Conservation (phyloP, 2,797 vertebrate genomes). For the Merluccius polli region DNA sequence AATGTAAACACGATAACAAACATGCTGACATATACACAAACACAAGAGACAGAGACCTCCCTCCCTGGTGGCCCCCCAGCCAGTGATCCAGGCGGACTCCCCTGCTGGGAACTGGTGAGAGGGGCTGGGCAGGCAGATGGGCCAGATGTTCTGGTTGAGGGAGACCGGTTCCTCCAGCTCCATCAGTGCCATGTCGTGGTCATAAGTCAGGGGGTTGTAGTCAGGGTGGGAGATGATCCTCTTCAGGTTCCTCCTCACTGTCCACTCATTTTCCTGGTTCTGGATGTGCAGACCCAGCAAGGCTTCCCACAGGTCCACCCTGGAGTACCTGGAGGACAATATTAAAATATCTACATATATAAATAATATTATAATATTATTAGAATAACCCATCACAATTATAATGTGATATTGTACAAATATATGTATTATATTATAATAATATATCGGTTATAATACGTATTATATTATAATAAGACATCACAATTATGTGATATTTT, state of each 20-base stretch:
- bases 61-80: constrained; percentile 86
- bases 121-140: constrained; percentile 83
- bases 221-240: constrained; percentile 70
- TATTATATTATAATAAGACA: too few species aligned
- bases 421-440: not conserved
- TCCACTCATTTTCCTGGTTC: constrained; percentile 53
- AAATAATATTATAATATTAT: not conserved
- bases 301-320: constrained; percentile 76
- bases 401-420: not conserved
- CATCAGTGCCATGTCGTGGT: constrained; percentile 86
- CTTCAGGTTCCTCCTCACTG: constrained; percentile 67
- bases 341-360: too few species aligned
- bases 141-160: constrained; percentile 75
- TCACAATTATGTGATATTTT: not conserved
- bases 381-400: not conserved
- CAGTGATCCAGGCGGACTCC: constrained; percentile 83
- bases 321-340: constrained; percentile 69
- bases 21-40: not conserved
- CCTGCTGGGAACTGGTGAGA: constrained; percentile 75
- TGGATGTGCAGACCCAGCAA: constrained; percentile 83
- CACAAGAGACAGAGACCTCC: constrained; percentile 69
- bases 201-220: constrained; percentile 73
- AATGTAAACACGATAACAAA: not conserved
- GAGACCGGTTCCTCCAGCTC: constrained; percentile 73
- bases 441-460: too few species aligned